A percentile compares a stretch with the other conserved stretches of the same genome.
Evolutionary conservation across 1,140 invertebrate species (phyloP).

Genomic region (Ectropis grisescens): DNA sequence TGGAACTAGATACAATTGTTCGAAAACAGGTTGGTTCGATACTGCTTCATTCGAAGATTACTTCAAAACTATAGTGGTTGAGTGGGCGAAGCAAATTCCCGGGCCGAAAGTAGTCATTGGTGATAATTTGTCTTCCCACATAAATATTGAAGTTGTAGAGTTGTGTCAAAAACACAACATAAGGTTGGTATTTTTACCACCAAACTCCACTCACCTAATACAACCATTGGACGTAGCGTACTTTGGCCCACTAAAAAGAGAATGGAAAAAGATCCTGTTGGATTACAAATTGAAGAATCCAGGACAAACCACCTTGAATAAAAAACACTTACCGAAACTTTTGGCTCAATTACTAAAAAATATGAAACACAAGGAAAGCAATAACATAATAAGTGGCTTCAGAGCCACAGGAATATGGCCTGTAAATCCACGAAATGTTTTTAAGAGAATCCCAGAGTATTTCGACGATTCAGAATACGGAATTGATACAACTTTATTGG

Average conservation of each 20-base stretch:
- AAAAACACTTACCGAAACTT: constrained; percentile 9
- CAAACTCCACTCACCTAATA: constrained; percentile 9
- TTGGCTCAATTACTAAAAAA: constrained; percentile 3
- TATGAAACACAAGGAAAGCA: constrained; percentile 5
- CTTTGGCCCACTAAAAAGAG: constrained; percentile 6
- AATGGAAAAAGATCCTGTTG: constrained; percentile 5
- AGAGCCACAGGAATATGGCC: constrained; percentile 30
- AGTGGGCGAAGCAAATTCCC: constrained; percentile 1
- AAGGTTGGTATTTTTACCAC: constrained; percentile 9
- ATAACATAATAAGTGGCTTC: constrained; percentile 26
- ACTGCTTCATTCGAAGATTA: background rate
- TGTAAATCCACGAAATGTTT: constrained; percentile 22
- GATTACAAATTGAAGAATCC: constrained; percentile 6
- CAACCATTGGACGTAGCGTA: constrained; percentile 9
- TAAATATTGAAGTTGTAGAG: background rate
- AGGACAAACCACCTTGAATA: constrained; percentile 8
- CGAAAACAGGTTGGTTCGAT: constrained; percentile 1
- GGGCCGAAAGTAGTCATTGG: constrained; percentile 2
- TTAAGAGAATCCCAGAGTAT: constrained; percentile 19
- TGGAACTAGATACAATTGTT: constrained; percentile 1
- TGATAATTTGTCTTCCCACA: constrained; percentile 1
- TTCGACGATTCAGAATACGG: constrained; percentile 2
- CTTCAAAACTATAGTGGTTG: background rate
- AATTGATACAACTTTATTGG: constrained; percentile 6
- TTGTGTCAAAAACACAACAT: constrained; percentile 1